Evolutionary conservation across 1,140 invertebrate species (phyloP), one percentile per base, ranked within the genome.

Genomic region (Zaprionus ornatus): DNA sequence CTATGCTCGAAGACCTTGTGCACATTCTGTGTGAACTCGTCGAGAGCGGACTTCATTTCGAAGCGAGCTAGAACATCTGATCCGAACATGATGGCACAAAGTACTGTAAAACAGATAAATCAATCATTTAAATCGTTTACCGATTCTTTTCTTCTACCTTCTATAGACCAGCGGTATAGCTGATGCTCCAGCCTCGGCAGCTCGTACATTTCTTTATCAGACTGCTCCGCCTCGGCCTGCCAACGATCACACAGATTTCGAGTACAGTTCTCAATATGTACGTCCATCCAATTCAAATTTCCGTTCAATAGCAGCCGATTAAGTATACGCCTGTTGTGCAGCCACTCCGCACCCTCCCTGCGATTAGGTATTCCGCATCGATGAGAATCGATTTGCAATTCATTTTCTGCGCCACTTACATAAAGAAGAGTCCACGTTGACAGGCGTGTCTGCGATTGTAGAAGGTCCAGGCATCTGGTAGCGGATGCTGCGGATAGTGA

Each of bases 361-460:
- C 57, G 77, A 63, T 54, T 52, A 60, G 21, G 21, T 60, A 67
- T 57, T 45, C 65, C 62, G 50, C 55, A 59, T 42, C 40, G 7
- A 32, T n/a, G 64, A 60, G 45, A 59, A 59, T 17, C 67, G 62
- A 90, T 82, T 90, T 85, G 73, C 74, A 85, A 82, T 90, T 82
- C 82, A 87, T 74, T 76, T 50, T 48, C 42, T 81, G 74, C 40
- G 63, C 64, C 55, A 82, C 94, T 93, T 94, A 96, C 97, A 98
- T 98, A 92, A 98, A 98, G 84, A 98, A 96, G 10, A 98, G 93
- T 17, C 97, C 97, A 77, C 97, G 94, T 76, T 95, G 93, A 55
- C 94, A 95, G 32, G 94, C 94, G 74, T 96, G 94, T 2, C 95
- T 91, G 80, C 96, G 92, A 84, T 97, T 97, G 81, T 98, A 98